Evolutionary conservation across 1,140 invertebrate genomes (phyloP), one percentile per base, ranked within the genome.

Genomic region (Drosophila pseudoobscura): DNA sequence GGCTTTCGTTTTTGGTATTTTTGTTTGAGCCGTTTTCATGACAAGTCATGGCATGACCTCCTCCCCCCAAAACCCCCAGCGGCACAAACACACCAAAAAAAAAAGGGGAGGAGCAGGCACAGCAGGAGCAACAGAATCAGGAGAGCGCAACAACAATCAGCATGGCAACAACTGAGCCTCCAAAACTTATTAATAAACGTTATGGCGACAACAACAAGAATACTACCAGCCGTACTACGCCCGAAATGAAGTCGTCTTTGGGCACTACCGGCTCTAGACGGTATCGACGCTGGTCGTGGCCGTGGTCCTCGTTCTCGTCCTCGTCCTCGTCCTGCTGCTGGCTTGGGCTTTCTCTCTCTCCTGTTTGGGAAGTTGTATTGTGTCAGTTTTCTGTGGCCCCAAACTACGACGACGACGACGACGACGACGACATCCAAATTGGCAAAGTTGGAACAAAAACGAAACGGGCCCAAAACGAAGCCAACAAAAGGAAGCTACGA

Each of bases 131-230:
- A 22, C 61, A 46, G 63, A n/a, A 44, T 39, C 52, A 70, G 60
- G 35, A 39, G 35, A 39, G 35, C 35, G 35, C 35, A 39, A 39
- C 35, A 39, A 75, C 75, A 78, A 66, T 66, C 82, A 75, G 63
- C 69, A 73, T 72, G 66, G 69, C 50, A 74, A 74, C 69, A 63
- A 57, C 76, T 47, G 64, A 54, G 62, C 49, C 31, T 53, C 50
- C 6, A 55, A 84, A 84, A 80, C 80, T 85, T 84, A 84, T 84
- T 84, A 84, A 84, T 84, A 87, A 84, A 87, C 82, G 68, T 84
- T 85, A 84, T 84, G 77, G 75, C 80, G 75, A 87, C 78, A 75
- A 65, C 74, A 75, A 85, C 77, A 77, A 68, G 50, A 17, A 1
- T 17, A 17, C 17, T 17, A 17, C 17, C 17, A 1, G 17, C 17